Evolutionary conservation across 2,113 vertebrate genomes (phyloP).

Genomic region (Paramormyrops kingsleyae): DNA sequence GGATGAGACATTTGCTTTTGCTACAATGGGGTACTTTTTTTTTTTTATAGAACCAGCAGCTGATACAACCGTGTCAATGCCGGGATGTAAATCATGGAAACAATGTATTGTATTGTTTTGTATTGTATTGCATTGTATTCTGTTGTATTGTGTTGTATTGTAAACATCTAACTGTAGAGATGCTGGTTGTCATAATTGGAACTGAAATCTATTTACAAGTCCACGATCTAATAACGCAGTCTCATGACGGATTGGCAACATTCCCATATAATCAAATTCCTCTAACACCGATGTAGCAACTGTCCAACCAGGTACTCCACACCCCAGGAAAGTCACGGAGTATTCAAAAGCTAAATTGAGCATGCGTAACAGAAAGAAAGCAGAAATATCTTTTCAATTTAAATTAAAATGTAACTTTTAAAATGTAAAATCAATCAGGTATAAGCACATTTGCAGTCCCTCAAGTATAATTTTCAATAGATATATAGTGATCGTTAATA

Average conservation of each 20-base stretch:
- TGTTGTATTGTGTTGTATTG: neutral
- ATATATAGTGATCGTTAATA: neutral
- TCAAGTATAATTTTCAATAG: neutral
- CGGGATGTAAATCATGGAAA: neutral
- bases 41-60: neutral
- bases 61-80: neutral
- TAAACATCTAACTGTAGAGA: neutral
- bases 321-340: neutral
- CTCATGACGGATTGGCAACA: neutral
- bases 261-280: neutral
- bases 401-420: neutral
- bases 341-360: neutral
- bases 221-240: neutral
- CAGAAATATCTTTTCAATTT: neutral
- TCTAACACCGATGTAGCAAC: neutral
- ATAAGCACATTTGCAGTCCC: neutral
- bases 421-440: neutral
- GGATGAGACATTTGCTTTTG: neutral
- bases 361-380: neutral
- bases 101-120: neutral
- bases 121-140: neutral
- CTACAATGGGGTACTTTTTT: neutral
- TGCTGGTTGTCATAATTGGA: neutral
- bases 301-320: neutral
- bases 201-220: neutral